Percentiles rank a stretch among this genome's conserved stretches.
Evolutionary conservation across 2,888 invertebrate genomes (phyloP).

Genomic region (Blomia tropicalis): DNA sequence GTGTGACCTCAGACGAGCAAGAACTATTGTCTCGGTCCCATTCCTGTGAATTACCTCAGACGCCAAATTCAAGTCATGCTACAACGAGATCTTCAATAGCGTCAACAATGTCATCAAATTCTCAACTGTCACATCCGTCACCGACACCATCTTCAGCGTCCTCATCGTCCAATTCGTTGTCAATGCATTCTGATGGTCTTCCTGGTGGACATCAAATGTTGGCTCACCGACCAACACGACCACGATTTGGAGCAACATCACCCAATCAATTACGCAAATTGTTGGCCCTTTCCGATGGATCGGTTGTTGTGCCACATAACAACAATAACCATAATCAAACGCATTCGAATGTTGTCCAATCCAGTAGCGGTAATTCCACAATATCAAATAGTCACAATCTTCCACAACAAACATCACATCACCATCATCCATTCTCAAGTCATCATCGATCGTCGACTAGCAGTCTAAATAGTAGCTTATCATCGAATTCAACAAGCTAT

Average conservation of each 20-base stretch:
- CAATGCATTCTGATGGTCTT: slow-evolving; percentile 15
- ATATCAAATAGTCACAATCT: not conserved
- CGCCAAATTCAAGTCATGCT: not conserved
- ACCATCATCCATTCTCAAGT: slow-evolving; percentile 25
- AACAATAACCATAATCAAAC: not conserved
- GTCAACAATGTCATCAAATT: slow-evolving; percentile 9
- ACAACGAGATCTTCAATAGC: slow-evolving; percentile 6
- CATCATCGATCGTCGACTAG: slow-evolving; percentile 3
- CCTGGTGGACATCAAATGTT: slow-evolving; percentile 49
- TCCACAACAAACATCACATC: slow-evolving; percentile 22
- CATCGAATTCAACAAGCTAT: not conserved
- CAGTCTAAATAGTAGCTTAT: not conserved
- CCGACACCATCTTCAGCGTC: slow-evolving; percentile 72
- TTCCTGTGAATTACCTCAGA: slow-evolving; percentile 4
- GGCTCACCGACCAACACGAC: slow-evolving; percentile 32
- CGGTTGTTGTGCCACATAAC: slow-evolving; percentile 3
- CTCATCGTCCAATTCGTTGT: slow-evolving; percentile 22
- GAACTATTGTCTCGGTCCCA: slow-evolving; percentile 11
- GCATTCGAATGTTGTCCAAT: not conserved
- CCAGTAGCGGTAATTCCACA: not conserved
- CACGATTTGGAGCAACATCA: slow-evolving; percentile 61
- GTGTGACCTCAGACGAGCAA: slow-evolving; percentile 1
- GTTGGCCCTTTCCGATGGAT: slow-evolving; percentile 53
- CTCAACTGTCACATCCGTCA: slow-evolving; percentile 50
- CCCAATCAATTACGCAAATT: slow-evolving; percentile 93